Evolutionary conservation across 53 echinoderm and acorn worm genomes (phyloP).

Genomic region (Holothuria leucospilota): DNA sequence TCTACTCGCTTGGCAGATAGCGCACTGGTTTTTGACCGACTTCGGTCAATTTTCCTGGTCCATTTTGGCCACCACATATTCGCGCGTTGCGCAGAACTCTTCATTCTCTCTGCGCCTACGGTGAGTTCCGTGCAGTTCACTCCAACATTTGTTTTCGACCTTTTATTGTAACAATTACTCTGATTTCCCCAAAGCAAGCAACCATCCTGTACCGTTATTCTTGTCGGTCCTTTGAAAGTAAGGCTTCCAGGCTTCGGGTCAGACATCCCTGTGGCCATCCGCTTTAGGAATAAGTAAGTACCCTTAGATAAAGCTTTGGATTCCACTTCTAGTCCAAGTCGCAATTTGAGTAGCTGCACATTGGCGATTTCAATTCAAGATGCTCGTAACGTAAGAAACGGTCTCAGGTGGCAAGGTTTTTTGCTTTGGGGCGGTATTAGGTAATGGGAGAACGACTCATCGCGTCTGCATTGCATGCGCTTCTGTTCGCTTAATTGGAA

Average conservation of each 20-base stretch:
- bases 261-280: too few species aligned
- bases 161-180: conserved; percentile 33
- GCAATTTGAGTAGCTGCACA: too few species aligned
- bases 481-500: conserved; percentile 42
- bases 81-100: conserved; percentile 59
- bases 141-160: conserved; percentile 38
- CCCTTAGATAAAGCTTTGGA: too few species aligned
- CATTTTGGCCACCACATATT: conserved; percentile 64
- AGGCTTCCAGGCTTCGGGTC: too few species aligned
- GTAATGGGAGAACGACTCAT: conserved; percentile 65
- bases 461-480: conserved; percentile 67
- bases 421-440: neutral
- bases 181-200: conserved; percentile 58
- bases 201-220: conserved; percentile 62
- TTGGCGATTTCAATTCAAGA: neutral
- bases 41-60: conserved; percentile 52
- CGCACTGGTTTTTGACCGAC: neutral
- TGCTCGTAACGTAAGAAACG: conserved; percentile 50
- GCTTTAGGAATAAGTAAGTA: too few species aligned
- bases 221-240: conserved; percentile 9
- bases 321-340: too few species aligned
- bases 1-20: conserved; percentile 16
- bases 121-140: conserved; percentile 42
- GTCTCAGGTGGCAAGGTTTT: conserved; percentile 58
- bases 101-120: conserved; percentile 14